Evolutionary conservation across 23 tunicate genomes (phyloP), one percentile per base, ranked within the genome.

Genomic region (Aplidium turbinatum): DNA sequence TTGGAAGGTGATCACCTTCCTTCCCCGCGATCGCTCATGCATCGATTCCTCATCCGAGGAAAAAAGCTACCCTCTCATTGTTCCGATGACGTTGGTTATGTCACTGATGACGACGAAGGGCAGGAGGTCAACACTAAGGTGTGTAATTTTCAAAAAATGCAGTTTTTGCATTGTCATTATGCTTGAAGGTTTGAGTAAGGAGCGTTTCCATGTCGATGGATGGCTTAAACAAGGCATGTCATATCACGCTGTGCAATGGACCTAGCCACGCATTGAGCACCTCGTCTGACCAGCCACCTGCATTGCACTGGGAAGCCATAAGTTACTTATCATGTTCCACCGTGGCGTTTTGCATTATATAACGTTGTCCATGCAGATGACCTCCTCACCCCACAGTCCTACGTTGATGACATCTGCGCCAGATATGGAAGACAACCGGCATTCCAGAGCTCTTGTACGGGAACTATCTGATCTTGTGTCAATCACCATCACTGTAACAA

Each of bases 71-170:
- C 85, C 0, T 58, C 57, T 13, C 83, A 79, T 29, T 57, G 78
- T 53, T 51, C 40, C 0, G 85, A 58, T 57, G 90, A 84, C 33
- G 82, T 57, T 4, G 96, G 96, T 24, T 72, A 78, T 27, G 97
- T 90, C 47, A 63, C 35, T 20, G 97, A 69, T 7, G 97, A 90
- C 4, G 97, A 90, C 38, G 97, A 90, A 63, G 97, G 97, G 6
- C 42, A 35, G 32, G 90, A 83, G 34, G 72, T 72, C 25, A 74
- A 72, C 19, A n/a, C n/a, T 42, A 16, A 42, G 50, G 16, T 42
- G 50, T 42, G 50, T 42, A 9, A 11, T n/a, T n/a, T n/a, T n/a
- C n/a, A n/a, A n/a, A n/a, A n/a, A n/a, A n/a, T n/a, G n/a, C n/a
- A n/a, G n/a, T n/a, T n/a, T n/a, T n/a, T n/a, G n/a, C n/a, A n/a